These are phyloP conservation scores for Philopotamus ludificatus DNA, from an alignment of 1,140 invertebrate species.

Conservation along the genomic window DNA sequence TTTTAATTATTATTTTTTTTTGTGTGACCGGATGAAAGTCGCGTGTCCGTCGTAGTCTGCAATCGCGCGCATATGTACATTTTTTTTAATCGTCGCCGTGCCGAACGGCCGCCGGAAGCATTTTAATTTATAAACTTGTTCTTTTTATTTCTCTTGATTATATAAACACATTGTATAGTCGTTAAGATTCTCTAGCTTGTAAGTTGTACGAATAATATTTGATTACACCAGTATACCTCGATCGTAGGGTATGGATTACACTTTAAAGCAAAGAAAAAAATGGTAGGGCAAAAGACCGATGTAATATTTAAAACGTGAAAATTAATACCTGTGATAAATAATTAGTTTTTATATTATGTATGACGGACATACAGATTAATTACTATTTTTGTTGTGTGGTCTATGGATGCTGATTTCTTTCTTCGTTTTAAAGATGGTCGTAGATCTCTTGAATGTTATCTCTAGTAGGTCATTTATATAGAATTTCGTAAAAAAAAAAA, in stretches of 20 bases:
- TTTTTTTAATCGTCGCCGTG: background rate
- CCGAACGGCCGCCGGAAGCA: slow-evolving; percentile 5
- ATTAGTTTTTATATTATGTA: slow-evolving; percentile 32
- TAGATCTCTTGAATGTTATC: slow-evolving; percentile 26
- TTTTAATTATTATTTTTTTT: background rate
- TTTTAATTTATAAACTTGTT: slow-evolving; percentile 14
- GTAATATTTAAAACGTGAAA: slow-evolving; percentile 19
- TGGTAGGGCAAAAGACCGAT: background rate
- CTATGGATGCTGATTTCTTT: slow-evolving; percentile 2
- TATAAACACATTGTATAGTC: background rate
- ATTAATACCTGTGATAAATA: slow-evolving; percentile 25
- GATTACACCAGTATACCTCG: slow-evolving; percentile 1
- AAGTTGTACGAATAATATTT: background rate
- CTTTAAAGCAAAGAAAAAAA: slow-evolving; percentile 25
- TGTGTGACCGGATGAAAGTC: background rate
- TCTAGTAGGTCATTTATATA: slow-evolving; percentile 1
- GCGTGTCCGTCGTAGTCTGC: slow-evolving; percentile 20
- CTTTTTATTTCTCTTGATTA: slow-evolving; percentile 3
- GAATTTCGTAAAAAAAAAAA: no score
- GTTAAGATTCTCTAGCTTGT: background rate
- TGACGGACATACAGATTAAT: slow-evolving; percentile 18
- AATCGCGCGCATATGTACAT: slow-evolving; percentile 1
- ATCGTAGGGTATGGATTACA: background rate
- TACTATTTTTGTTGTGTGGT: slow-evolving; percentile 24
- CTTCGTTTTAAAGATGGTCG: slow-evolving; percentile 19